phyloP scores from a whole-genome alignment of 2,888 invertebrate genomes.

The Podotricha telesiphe region DNA sequence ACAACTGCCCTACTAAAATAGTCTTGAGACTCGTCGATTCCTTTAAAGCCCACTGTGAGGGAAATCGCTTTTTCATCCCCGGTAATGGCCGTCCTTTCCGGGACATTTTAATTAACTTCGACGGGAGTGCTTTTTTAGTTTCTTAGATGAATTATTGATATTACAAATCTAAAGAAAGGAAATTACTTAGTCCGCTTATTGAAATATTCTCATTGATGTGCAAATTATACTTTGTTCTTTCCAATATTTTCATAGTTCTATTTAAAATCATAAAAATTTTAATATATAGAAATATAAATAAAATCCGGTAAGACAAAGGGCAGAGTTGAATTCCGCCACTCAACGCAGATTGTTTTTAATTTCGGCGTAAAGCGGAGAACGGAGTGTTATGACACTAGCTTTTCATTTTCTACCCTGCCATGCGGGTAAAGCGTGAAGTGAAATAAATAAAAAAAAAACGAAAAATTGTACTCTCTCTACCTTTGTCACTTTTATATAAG shows the following conservation, averaged over 20 bases:
- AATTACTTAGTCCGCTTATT: conserved; percentile 23
- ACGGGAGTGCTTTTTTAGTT: conserved; percentile 69
- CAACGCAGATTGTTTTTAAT: too few species aligned
- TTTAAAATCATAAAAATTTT: too few species aligned
- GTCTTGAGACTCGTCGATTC: conserved; percentile 69
- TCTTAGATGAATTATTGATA: conserved; percentile 67
- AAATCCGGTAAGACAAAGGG: too few species aligned
- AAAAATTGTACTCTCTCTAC: too few species aligned
- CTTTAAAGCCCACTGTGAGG: conserved; percentile 73
- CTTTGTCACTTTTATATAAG: too few species aligned
- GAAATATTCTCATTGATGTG: conserved; percentile 16
- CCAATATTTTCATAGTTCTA: background rate
- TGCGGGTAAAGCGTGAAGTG: too few species aligned
- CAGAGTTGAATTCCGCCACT: too few species aligned
- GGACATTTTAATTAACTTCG: conserved; percentile 79
- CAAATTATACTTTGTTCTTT: background rate
- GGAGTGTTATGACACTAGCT: too few species aligned
- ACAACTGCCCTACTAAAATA: conserved; percentile 57
- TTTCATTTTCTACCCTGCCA: too few species aligned
- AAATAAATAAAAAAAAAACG: too few species aligned
- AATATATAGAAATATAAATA: too few species aligned
- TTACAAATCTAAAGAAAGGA: conserved; percentile 45
- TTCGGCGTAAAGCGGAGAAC: too few species aligned
- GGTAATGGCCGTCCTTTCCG: conserved; percentile 73
- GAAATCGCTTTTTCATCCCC: conserved; percentile 81